Evolutionary conservation across 1,140 invertebrate genomes (phyloP), one percentile per base, ranked within the genome.

Genomic region (Drosophila jambulina): DNA sequence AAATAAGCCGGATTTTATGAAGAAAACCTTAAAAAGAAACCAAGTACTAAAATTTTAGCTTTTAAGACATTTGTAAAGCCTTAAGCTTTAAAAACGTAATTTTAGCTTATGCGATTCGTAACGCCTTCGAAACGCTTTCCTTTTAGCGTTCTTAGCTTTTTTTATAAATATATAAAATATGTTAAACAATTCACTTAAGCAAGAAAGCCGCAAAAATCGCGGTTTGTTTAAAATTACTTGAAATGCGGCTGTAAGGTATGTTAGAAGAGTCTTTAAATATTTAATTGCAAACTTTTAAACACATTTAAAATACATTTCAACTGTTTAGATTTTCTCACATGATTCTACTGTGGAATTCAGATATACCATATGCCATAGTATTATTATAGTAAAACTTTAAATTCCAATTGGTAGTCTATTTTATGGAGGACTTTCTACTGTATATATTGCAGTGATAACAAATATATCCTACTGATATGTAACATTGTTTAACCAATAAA

Each of bases 1-100:
- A 21, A 29, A 32, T 59, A n/a, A 56, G 34, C 25, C 17, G 15
- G 7, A 27, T 58, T 63, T 29, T 29, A 57, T 29, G 32, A 15
- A 9, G n/a, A 34, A 32, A n/a, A 29, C 4, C 4, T 7, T 19
- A 3, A 32, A 36, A 36, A 12, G 15, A 23, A 57, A 8, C 3
- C 5, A 57, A 25, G 5, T 17, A n/a, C 10, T 4, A 57, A 13
- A 3, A 10, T 10, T 36, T 36, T 3, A 54, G 51, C 19, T 36
- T 8, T 36, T 23, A 6, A 17, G 13, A 9, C 23, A 23, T 4
- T 12, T 56, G 15, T 5, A 12, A 2, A n/a, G 5, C 3, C 7
- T 34, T 9, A 9, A 15, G 29, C 3, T 34, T 53, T 34, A 5
- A 53, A 15, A 0, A 34, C 34, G 8, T 13, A 13, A 4, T 17